Base-by-base conservation (phyloP, 2,797 vertebrate species). In the Chaetodon trifasciatus region DNA sequence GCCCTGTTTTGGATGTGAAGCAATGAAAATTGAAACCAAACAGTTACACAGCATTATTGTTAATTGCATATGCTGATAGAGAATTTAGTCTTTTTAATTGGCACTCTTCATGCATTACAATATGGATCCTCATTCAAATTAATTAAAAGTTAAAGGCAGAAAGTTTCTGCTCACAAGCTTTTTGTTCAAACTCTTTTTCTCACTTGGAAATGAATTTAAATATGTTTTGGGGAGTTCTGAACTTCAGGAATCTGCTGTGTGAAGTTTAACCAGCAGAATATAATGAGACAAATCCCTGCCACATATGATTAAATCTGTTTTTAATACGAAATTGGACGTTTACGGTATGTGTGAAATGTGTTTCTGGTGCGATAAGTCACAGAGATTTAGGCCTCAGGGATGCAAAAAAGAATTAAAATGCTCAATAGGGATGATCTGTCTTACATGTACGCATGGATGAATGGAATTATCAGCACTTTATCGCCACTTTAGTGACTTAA, bases 61-160 rank as follows among this genome's bases (percentile, higher is more conserved):
- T 80, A 71, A 74, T 63, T 83, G 56, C 63, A 57, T 42, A 55
- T 64, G 56, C 64, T 67, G 53, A 74, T 47, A 2, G 44, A 70
- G 46, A 76, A 73, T 71, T 70, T 75, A 12, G 23, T 64, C 53
- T 80, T 77, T 70, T 76, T 78, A 82, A 78, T 80, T 1, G 57
- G 37, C n/a, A 0, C 0, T 47, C 32, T 75, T 80, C 71, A 52
- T 53, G 67, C n/a, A 44, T 64, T 56, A 35, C 32, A 75, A 50
- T 65, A 55, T 65, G 58, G 44, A 74, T 67, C 37, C n/a, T 63
- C 52, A 49, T 67, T 69, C 23, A 21, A 32, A 28, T 49, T 12
- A 23, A 52, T 61, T 47, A 5, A 37, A 75, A 47, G 55, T 8
- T 65, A 61, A 55, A 62, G 24, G 24, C 47, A 70, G 44, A 58